Evolutionary conservation across 2,113 vertebrate species (phyloP), one percentile per base, ranked within the genome.

Genomic region (Trochalopteron elliotii): DNA sequence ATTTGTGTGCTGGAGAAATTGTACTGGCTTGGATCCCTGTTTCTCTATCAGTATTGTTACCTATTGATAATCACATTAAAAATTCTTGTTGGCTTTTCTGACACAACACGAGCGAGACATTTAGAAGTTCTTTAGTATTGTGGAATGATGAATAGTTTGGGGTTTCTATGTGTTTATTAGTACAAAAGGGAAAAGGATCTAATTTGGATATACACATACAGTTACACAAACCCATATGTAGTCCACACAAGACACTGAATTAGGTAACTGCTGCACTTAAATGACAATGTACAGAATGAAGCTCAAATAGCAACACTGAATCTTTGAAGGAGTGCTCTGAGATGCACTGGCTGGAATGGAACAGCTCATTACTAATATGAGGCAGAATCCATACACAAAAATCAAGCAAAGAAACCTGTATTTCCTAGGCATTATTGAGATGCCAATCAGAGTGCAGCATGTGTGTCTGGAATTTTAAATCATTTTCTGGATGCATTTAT

Each of bases 351-450:
- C 68, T 85, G 83, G 25, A 77, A 80, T 35, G 25, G 49, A 67
- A 33, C 5, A n/a, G 24, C 24, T 55, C 33, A n/a, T 59, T 80
- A 31, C n/a, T 74, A 12, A 27, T 57, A 55, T 12, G 12, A 80
- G 70, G 59, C 11, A 37, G 49, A 70, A 72, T 69, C 49, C 40
- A 53, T 30, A 53, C 17, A 45, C 12, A 18, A 33, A 79, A 87
- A 75, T 49, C 40, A 25, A 57, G 35, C 19, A 24, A 60, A 63
- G 47, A 82, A 69, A 40, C 18, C 28, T 47, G 44, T 14, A 25
- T 92, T 94, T 92, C 44, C 59, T 80, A 31, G 47, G 44, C 33
- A 17, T 80, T 65, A 75, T 14, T 79, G 78, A 76, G 68, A n/a
- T 94, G 83, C 37, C 72, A 81, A 8, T 81, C 57, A 49, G 39